These are phyloP conservation scores for Phrynocephalus guinanensis DNA, from an alignment of 2,797 vertebrate genomes.

Conservation along the genomic window DNA sequence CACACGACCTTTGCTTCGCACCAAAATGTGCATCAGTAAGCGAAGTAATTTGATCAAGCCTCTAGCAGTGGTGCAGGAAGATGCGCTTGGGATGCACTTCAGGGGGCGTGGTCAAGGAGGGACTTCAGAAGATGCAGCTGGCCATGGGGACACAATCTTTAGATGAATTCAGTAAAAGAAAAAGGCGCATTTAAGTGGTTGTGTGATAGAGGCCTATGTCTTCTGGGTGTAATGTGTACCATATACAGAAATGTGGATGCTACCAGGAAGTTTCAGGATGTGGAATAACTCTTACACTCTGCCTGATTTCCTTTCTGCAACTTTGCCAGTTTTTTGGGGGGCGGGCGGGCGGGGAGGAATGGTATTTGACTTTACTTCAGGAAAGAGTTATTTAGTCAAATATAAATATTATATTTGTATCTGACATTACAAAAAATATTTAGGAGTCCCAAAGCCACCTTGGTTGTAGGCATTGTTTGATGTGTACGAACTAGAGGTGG, in stretches of 20 bases:
- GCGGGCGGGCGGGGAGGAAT: too few relatives aligned
- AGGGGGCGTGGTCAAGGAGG: too few relatives aligned
- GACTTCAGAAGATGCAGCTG: too few relatives aligned
- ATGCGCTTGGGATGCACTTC: too few relatives aligned
- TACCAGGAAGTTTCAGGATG: constrained; percentile 49
- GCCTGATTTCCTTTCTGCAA: constrained; percentile 27
- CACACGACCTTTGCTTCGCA: too few relatives aligned
- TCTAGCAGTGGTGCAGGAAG: too few relatives aligned
- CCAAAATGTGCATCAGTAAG: too few relatives aligned
- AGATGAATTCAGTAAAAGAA: too few relatives aligned
- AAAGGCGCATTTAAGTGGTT: too few relatives aligned
- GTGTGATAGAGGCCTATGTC: too few relatives aligned
- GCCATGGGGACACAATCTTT: too few relatives aligned
- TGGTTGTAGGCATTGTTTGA: constrained; percentile 31
- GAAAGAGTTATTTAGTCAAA: background rate
- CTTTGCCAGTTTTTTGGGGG: constrained; percentile 16
- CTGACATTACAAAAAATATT: constrained; percentile 43
- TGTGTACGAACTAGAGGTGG: background rate
- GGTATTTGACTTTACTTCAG: constrained; percentile 41
- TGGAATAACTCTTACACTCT: constrained; percentile 18
- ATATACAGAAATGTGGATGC: constrained; percentile 38
- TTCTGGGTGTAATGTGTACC: background rate
- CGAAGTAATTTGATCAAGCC: too few relatives aligned
- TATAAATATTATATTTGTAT: constrained; percentile 32
- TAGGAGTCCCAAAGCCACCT: background rate